Percentiles rank a stretch among this genome's conserved stretches.
Conservation (phyloP, 1,140 invertebrate species). For the Chionoecetes opilio region DNA sequence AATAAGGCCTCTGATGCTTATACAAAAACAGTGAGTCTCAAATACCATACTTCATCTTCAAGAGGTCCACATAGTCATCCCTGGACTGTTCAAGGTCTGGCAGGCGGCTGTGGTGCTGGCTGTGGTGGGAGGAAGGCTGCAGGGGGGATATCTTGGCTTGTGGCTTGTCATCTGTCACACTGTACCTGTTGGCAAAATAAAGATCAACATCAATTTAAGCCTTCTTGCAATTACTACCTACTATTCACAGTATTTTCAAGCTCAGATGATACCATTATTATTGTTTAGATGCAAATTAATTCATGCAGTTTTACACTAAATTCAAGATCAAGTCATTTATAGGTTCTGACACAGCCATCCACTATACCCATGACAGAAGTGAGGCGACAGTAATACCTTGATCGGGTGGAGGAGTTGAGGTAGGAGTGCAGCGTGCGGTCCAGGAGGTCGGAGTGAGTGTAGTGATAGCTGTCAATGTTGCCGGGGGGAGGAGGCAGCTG, state of each 20-base stretch:
- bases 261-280: no score
- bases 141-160: slow-evolving; percentile 65
- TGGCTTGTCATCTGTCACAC: slow-evolving; percentile 57
- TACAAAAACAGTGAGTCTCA: slow-evolving; percentile 15
- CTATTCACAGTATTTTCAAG: no score
- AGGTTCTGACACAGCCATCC: no score
- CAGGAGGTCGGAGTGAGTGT: slow-evolving; percentile 64
- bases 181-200: neutral
- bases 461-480: slow-evolving; percentile 73
- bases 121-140: slow-evolving; percentile 44
- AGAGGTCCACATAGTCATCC: slow-evolving; percentile 69
- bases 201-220: no score
- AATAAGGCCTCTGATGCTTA: neutral
- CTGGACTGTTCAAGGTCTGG: slow-evolving; percentile 66
- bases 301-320: no score
- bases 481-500: slow-evolving; percentile 37
- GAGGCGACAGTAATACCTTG: neutral
- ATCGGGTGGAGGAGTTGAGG: neutral
- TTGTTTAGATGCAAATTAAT: no score
- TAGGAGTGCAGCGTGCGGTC: slow-evolving; percentile 66
- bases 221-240: no score
- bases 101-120: neutral
- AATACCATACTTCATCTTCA: slow-evolving; percentile 65
- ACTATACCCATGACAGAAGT: no score
- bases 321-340: no score